phyloP scores from a whole-genome alignment of 2,797 vertebrate species.

The Manis pentadactyla region DNA sequence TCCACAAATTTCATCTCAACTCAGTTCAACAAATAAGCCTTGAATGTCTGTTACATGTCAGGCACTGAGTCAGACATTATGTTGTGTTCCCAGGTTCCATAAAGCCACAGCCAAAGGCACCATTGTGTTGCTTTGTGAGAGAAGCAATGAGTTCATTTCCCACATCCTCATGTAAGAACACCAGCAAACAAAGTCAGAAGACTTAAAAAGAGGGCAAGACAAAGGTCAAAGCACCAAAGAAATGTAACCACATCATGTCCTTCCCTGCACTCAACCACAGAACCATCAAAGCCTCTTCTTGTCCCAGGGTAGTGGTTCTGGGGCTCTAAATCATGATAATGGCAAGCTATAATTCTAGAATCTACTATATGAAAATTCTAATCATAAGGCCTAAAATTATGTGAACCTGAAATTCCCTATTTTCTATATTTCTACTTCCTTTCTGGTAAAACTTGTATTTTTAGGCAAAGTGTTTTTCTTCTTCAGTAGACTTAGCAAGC shows the following conservation, averaged over 20 bases:
- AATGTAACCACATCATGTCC: neutral
- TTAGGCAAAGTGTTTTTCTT: conserved; percentile 30
- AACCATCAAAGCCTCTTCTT: neutral
- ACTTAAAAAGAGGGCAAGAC: neutral
- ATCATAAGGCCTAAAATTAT: neutral
- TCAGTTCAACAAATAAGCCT: conserved; percentile 1
- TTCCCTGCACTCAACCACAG: neutral
- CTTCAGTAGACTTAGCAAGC: conserved; percentile 20
- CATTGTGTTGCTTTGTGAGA: neutral
- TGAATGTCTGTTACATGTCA: neutral
- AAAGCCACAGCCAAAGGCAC: neutral
- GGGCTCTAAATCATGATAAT: neutral
- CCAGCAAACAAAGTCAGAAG: neutral
- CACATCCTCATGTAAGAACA: neutral
- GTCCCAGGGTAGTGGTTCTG: neutral
- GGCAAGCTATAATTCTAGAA: neutral
- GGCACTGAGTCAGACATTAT: neutral
- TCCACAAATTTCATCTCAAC: conserved; percentile 5
- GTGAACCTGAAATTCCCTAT: neutral
- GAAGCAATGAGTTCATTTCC: neutral
- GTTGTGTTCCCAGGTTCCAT: neutral
- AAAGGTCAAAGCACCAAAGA: neutral
- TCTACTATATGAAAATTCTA: conserved; percentile 4
- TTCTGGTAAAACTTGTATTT: neutral
- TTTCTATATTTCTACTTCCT: conserved; percentile 20